Evolutionary conservation across 2,888 invertebrate species (phyloP), one percentile per base, ranked within the genome.

Genomic region (Nemoura dubitans): DNA sequence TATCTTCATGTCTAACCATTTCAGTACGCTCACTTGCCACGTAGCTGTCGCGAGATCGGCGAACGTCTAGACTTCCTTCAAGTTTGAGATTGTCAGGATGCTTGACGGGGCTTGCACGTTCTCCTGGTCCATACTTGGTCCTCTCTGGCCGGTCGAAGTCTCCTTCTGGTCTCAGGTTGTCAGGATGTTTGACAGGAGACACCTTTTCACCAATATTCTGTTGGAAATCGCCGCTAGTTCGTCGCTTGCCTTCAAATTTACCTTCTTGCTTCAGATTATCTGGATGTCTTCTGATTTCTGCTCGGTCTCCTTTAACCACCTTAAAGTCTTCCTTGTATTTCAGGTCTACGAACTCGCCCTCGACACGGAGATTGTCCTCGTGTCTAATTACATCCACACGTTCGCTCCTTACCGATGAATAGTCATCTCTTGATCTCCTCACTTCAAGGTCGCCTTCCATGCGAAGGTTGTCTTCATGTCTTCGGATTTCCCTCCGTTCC

Each of bases 211-310:
- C 92, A 29, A 29, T 81, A 3, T n/a, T 30, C 28, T 88, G 87
- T 81, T 89, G 89, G n/a, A 89, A 87, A 29, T 89, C 89, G 21
- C 90, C 90, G 85, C 90, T 89, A 26, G 88, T 87, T 10, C 87
- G 87, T 28, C 86, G 78, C 0, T 83, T 86, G 2, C 88, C 78
- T 43, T 77, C 84, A 76, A 90, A 90, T 7, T 94, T 93, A 0
- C 95, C 93, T 89, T 95, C 94, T 0, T 94, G 93, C 81, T 90
- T 91, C 0, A 95, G 89, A 90, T 95, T 94, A 89, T 95, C 94
- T 0, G 14, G 3, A n/a, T 92, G 93, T 87, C 90, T 92, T 0
- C 90, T 91, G 0, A 90, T 91, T 30, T 89, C 89, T 0, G 91
- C 92, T n/a, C 92, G 90, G 88, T 93, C 93, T 14, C 88, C 89